Evolutionary conservation across 2,888 invertebrate species (phyloP), one percentile per base, ranked within the genome.

Genomic region (Malacosoma neustria): DNA sequence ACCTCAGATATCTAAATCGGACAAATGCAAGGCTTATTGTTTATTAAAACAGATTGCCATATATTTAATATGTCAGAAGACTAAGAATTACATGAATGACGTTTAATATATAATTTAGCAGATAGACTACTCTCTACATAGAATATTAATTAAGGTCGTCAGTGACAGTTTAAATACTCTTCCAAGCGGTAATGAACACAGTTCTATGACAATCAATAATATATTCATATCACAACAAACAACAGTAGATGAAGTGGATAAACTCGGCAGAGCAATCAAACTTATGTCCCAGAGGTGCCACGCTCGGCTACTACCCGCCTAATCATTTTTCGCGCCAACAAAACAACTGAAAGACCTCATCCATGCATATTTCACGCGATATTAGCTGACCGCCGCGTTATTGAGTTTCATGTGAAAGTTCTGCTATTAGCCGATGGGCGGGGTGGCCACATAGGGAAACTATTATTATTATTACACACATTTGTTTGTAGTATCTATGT

Each of bases 241-340:
- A 73, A 72, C 75, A 67, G 66, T 63, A 67, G 61, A 68, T 63
- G 63, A 57, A 65, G 68, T 65, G 68, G 67, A 65, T 57, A 61
- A 60, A 70, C 70, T 59, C 65, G 57, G 67, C 58, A 51, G 66
- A 67, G 76, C 81, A 84, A 82, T 84, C 82, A 80, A 84, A 84
- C 77, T 84, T 82, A 51, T 43, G 62, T 77, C 81, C 79, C 79
- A 33, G 30, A 73, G 64, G 75, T 47, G 43, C 46, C 44, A 43
- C 51, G 59, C 63, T 54, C 61, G 59, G 58, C 63, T 69, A 67
- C 70, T 71, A 66, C 64, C 72, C 65, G 73, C 68, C 74, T 81
- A 80, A 82, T 82, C 66, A 81, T 84, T 82, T 82, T 82, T 81
- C 69, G 67, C 66, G 57, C 63, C 60, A 61, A 65, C 68, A 61